phyloP scores from a whole-genome alignment of 2,888 invertebrate species.

The Noctua fimbriata region DNA sequence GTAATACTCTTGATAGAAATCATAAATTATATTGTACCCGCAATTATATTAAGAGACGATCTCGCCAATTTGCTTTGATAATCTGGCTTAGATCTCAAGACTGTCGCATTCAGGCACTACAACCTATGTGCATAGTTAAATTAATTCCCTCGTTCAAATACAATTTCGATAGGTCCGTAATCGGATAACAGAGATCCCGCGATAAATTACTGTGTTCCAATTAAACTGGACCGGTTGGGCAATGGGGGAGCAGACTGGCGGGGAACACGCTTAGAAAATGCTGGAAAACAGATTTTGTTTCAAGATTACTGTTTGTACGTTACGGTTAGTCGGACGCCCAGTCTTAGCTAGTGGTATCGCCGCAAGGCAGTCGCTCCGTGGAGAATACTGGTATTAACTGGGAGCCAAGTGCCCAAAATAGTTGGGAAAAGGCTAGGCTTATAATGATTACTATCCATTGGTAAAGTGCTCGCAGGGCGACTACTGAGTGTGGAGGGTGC shows the following conservation, averaged over 20 bases:
- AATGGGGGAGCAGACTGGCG: slow-evolving; percentile 40
- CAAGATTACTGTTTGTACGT: background rate
- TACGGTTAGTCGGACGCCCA: background rate
- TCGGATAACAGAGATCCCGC: slow-evolving; percentile 81
- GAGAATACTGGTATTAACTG: background rate
- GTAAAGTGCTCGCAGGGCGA: background rate
- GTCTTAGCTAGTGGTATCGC: background rate
- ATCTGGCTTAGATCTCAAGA: slow-evolving; percentile 24
- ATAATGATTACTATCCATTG: background rate
- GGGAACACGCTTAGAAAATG: background rate
- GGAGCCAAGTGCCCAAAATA: background rate
- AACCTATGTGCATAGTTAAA: slow-evolving; percentile 72
- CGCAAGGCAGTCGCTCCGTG: background rate
- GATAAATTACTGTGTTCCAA: slow-evolving; percentile 82
- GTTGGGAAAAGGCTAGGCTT: background rate
- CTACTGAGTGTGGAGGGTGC: background rate
- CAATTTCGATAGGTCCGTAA: slow-evolving; percentile 80
- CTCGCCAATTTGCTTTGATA: slow-evolving; percentile 5
- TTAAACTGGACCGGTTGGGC: slow-evolving; percentile 75
- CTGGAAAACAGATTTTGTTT: background rate
- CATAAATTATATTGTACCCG: background rate
- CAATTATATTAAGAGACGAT: background rate
- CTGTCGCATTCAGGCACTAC: slow-evolving; percentile 17
- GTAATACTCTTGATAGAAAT: background rate
- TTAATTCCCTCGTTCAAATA: slow-evolving; percentile 79